Percentiles rank a stretch among this genome's conserved stretches.
Conservation (phyloP, 2,888 invertebrate genomes). For the Agrochola macilenta region DNA sequence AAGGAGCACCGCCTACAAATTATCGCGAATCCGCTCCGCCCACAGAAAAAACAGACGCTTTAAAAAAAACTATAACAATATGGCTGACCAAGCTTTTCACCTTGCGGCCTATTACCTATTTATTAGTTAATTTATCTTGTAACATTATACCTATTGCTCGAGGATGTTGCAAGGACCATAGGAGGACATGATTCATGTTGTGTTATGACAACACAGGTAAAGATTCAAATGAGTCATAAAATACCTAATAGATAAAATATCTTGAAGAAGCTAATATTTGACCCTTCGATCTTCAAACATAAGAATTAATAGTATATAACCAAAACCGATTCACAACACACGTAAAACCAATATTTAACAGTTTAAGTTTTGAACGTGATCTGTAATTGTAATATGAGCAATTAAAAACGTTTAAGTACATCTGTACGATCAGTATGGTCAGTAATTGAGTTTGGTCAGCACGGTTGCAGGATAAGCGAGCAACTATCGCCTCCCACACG, state of each 20-base stretch:
- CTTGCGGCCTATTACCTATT: constrained; percentile 32
- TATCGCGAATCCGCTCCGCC: constrained; percentile 85
- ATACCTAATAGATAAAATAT: not conserved
- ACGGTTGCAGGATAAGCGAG: constrained; percentile 81
- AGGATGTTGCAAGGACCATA: constrained; percentile 12
- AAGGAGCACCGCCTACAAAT: constrained; percentile 85
- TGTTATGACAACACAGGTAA: constrained; percentile 6
- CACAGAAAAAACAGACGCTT: constrained; percentile 79
- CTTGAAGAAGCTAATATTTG: constrained; percentile 4
- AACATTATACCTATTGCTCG: constrained; percentile 19
- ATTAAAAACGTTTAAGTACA: constrained; percentile 67
- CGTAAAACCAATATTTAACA: constrained; percentile 25
- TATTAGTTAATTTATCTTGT: constrained; percentile 22
- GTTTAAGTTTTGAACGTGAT: constrained; percentile 50
- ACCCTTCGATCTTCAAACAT: constrained; percentile 31
- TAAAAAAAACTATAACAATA: constrained; percentile 72
- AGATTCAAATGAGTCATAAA: constrained; percentile 9
- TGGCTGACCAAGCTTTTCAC: constrained; percentile 68
- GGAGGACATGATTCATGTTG: constrained; percentile 19
- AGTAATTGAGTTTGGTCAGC: constrained; percentile 76
- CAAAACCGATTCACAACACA: constrained; percentile 5
- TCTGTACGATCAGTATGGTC: constrained; percentile 64
- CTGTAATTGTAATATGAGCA: constrained; percentile 62
- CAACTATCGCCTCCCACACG: constrained; percentile 76
- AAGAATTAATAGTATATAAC: constrained; percentile 17